Conservation (phyloP, 2,797 vertebrate genomes). For the Pangasius krempfi region DNA sequence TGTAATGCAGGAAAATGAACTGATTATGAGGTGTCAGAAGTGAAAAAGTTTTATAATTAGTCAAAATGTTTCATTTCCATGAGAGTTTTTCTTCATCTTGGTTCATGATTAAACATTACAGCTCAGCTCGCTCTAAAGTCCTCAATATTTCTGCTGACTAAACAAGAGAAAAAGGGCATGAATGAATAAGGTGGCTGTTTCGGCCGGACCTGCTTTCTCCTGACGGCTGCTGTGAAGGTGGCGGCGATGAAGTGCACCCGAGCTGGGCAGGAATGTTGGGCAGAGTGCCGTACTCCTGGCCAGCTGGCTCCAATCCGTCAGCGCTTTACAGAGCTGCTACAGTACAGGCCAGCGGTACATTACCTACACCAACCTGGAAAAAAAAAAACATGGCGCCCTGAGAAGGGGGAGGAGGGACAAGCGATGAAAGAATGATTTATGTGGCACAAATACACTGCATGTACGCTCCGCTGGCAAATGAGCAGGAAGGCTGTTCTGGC, state of each 20-base stretch:
- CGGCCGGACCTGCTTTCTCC: constrained; percentile 6
- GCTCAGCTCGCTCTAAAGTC: background rate
- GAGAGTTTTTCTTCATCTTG: constrained; percentile 6
- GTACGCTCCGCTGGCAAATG: constrained; percentile 43
- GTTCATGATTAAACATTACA: constrained; percentile 31
- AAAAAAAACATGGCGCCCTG: constrained; percentile 56
- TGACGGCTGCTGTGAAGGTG: constrained; percentile 22
- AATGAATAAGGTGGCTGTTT: constrained; percentile 50
- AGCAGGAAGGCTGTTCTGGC: constrained; percentile 53
- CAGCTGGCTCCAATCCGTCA: constrained; percentile 64
- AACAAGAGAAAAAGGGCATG: constrained; percentile 27
- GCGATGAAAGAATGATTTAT: constrained; percentile 69
- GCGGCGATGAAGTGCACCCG: constrained; percentile 33
- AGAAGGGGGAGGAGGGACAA: constrained; percentile 19
- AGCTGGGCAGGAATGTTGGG: constrained; percentile 41
- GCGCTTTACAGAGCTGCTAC: constrained; percentile 62
- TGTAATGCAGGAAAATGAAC: constrained; percentile 5
- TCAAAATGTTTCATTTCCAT: constrained; percentile 9
- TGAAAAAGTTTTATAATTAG: constrained; percentile 16
- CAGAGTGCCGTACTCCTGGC: constrained; percentile 34
- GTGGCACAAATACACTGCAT: constrained; percentile 54
- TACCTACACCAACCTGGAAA: constrained; percentile 57
- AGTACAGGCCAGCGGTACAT: constrained; percentile 50
- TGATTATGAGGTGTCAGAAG: constrained; percentile 35
- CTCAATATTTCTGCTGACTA: constrained; percentile 40